phyloP scores from a whole-genome alignment of 2,113 vertebrate genomes.

The Anolis carolinensis region DNA sequence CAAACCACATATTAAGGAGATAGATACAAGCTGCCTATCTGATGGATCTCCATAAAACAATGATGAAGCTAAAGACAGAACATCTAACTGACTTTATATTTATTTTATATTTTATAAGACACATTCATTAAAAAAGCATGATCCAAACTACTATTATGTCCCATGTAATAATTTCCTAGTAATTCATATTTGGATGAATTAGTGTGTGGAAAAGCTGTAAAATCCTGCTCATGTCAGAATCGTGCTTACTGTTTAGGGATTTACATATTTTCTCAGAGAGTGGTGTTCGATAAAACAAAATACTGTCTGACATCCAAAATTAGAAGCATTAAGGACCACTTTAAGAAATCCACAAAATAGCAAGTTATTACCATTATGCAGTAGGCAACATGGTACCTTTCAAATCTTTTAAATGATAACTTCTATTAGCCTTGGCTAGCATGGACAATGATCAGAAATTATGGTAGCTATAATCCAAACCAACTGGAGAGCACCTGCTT shows the following conservation, averaged over 20 bases:
- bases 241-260: neutral
- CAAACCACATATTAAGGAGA: neutral
- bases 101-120: neutral
- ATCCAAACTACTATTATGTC: neutral
- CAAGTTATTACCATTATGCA: neutral
- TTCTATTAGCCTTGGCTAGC: no score
- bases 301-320: neutral
- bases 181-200: neutral
- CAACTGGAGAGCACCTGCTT: no score
- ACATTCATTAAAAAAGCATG: neutral
- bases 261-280: neutral
- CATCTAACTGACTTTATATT: neutral
- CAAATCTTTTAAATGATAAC: neutral
- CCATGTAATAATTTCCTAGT: neutral
- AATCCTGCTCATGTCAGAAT: neutral
- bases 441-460: no score
- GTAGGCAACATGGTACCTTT: neutral
- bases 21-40: neutral
- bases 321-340: neutral
- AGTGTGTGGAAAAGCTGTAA: neutral
- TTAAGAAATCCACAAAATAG: neutral
- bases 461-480: no score
- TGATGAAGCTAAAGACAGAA: conserved; percentile 8
- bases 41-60: conserved; percentile 1
- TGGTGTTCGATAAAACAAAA: neutral